phyloP scores from a whole-genome alignment of 2,888 invertebrate species.

The Chloroclysta siterata region DNA sequence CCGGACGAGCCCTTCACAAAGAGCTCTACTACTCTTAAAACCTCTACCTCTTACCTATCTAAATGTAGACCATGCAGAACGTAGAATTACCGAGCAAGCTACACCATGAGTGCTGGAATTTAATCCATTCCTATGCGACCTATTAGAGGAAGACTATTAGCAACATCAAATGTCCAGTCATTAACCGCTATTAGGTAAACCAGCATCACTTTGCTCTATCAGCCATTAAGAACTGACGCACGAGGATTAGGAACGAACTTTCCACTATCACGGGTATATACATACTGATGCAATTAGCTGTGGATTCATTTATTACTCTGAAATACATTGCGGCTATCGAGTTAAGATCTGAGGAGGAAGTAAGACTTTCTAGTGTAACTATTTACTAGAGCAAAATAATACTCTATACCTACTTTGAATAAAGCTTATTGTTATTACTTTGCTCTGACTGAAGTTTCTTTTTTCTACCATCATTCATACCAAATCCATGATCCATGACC shows the following conservation, averaged over 20 bases:
- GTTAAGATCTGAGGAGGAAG: conserved; percentile 19
- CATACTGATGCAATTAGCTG: conserved; percentile 23
- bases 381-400: conserved; percentile 10
- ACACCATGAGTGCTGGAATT: no score
- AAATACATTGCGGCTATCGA: conserved; percentile 28
- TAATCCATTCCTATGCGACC: neutral
- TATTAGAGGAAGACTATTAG: neutral
- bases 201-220: neutral
- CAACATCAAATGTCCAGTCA: no score
- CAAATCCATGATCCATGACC: no score
- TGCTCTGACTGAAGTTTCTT: no score
- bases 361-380: conserved; percentile 25
- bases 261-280: conserved; percentile 11
- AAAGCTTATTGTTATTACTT: no score
- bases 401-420: no score
- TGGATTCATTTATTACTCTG: conserved; percentile 25
- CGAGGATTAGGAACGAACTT: conserved; percentile 18
- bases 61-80: no score
- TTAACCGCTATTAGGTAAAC: neutral
- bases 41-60: no score
- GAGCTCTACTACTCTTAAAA: no score
- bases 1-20: no score
- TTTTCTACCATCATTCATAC: no score
- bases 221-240: conserved; percentile 1
- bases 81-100: no score